These are phyloP conservation scores for Zophobas atratus DNA, from an alignment of 1,140 invertebrate genomes.

Conservation along the genomic window DNA sequence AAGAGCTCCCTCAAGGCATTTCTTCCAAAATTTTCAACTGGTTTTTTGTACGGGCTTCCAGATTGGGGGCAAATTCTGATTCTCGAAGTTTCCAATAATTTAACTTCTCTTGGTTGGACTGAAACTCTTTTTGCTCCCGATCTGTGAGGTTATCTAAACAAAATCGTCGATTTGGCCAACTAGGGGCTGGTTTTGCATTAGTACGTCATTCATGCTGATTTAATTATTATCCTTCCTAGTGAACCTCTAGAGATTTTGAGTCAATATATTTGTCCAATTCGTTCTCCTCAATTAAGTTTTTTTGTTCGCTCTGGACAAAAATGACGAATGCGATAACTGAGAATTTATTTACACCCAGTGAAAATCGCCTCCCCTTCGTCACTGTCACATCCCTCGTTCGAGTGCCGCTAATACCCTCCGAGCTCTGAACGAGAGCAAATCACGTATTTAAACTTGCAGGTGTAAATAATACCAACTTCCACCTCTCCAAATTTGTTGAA, in stretches of 20 bases:
- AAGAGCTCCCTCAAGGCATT: slow-evolving; percentile 56
- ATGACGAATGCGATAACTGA: too few species aligned
- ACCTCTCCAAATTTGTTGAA: slow-evolving; percentile 39
- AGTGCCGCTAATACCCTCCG: too few species aligned
- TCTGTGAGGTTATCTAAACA: not conserved
- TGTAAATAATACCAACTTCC: slow-evolving; percentile 30
- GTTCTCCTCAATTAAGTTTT: too few species aligned
- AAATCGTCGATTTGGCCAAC: slow-evolving; percentile 6
- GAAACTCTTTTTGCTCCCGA: not conserved
- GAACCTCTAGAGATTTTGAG: too few species aligned
- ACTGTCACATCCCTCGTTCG: too few species aligned
- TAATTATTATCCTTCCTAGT: not conserved
- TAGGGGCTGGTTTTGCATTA: not conserved
- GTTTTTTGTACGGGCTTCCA: slow-evolving; percentile 50
- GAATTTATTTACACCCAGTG: too few species aligned
- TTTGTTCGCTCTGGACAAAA: too few species aligned
- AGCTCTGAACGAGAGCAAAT: too few species aligned
- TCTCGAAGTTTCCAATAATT: slow-evolving; percentile 24
- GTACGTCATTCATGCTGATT: not conserved
- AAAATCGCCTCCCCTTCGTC: too few species aligned
- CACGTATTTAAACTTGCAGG: slow-evolving; percentile 15
- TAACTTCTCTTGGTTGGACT: not conserved
- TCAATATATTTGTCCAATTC: too few species aligned
- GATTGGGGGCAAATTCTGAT: slow-evolving; percentile 14
- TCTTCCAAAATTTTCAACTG: slow-evolving; percentile 57